These are phyloP conservation scores for Sitodiplosis mosellana DNA, from an alignment of 1,140 invertebrate genomes.

Conservation along the genomic window DNA sequence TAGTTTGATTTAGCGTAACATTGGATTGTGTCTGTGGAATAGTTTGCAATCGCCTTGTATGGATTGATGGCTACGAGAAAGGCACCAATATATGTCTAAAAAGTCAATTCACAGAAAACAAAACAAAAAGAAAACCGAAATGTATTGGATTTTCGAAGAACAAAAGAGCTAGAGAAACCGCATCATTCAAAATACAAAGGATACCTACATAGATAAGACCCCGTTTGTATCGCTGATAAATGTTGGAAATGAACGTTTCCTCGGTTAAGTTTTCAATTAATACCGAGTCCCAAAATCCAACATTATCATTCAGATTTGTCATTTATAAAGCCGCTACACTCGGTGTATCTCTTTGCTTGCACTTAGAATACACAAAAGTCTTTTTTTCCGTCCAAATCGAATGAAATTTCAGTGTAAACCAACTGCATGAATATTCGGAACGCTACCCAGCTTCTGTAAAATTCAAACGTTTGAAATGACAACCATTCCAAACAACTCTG, in stretches of 20 bases:
- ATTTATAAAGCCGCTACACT: neutral
- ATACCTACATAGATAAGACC: constrained; percentile 59
- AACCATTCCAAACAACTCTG: no score
- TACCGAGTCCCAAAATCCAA: constrained; percentile 58
- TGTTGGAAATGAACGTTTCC: constrained; percentile 54
- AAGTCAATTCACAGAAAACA: no score
- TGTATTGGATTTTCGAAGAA: no score
- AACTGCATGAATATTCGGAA: no score
- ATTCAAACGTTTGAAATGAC: no score
- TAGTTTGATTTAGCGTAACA: constrained; percentile 59
- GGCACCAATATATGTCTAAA: constrained; percentile 59
- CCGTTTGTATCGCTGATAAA: constrained; percentile 54
- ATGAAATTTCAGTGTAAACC: no score
- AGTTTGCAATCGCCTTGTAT: constrained; percentile 50
- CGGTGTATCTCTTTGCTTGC: no score
- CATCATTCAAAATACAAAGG: neutral
- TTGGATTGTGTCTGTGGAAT: constrained; percentile 56
- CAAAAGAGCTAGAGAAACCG: no score
- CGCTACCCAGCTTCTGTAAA: no score
- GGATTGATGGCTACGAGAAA: constrained; percentile 62
- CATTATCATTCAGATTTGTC: constrained; percentile 19
- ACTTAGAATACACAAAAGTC: no score
- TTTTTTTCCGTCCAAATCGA: no score
- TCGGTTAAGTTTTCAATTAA: constrained; percentile 55
- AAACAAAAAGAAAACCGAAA: no score